Percentiles rank a stretch among this genome's conserved stretches.
phyloP scores from a whole-genome alignment of 2,888 invertebrate species.

The Sturmia bella region DNA sequence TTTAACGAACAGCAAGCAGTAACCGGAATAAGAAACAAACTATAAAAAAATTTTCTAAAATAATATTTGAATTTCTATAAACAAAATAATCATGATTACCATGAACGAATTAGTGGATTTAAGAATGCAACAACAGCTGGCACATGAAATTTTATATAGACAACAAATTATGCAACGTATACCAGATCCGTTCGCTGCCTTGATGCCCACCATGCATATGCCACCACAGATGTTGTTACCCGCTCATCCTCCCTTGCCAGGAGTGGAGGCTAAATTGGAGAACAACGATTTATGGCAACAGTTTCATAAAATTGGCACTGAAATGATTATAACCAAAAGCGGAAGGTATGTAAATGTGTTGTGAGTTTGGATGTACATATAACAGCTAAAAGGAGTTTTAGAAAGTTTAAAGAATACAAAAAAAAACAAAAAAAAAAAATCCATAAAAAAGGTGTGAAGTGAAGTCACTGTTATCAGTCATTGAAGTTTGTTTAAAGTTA shows the following conservation, averaged over 20 bases:
- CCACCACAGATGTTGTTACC: slow-evolving; percentile 79
- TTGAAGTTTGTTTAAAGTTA: slow-evolving; percentile 30
- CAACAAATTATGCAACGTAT: slow-evolving; percentile 82
- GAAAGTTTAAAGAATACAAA: neutral
- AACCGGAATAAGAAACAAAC: slow-evolving; percentile 34
- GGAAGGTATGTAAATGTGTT: slow-evolving; percentile 85
- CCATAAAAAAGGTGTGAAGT: slow-evolving; percentile 21
- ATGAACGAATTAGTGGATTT: slow-evolving; percentile 82
- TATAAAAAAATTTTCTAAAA: slow-evolving; percentile 3
- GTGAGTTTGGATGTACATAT: neutral
- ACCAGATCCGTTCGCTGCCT: slow-evolving; percentile 77
- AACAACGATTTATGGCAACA: slow-evolving; percentile 88
- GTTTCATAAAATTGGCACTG: slow-evolving; percentile 88
- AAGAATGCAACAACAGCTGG: slow-evolving; percentile 81
- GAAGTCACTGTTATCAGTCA: slow-evolving; percentile 61
- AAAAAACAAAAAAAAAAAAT: neutral
- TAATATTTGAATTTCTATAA: slow-evolving; percentile 2
- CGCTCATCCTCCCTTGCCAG: slow-evolving; percentile 78
- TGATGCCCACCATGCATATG: slow-evolving; percentile 74
- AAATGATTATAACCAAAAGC: slow-evolving; percentile 92
- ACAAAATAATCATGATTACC: slow-evolving; percentile 76
- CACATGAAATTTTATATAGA: slow-evolving; percentile 80
- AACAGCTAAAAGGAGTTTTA: neutral
- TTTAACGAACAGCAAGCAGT: slow-evolving; percentile 48
- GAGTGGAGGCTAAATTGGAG: slow-evolving; percentile 84